These are phyloP conservation scores for Conus canariensis DNA, from an alignment of 2,888 invertebrate species.

Conservation along the genomic window DNA sequence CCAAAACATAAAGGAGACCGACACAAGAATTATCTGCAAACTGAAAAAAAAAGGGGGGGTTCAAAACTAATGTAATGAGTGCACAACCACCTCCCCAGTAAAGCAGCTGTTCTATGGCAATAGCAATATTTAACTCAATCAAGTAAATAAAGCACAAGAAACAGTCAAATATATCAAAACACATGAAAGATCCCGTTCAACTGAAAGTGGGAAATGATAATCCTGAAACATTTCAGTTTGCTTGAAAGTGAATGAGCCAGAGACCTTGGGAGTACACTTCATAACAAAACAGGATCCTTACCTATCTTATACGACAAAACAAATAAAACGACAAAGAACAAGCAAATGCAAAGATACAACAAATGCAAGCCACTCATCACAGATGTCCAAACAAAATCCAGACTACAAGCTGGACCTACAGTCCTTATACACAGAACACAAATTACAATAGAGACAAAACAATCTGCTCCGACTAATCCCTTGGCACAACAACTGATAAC, in stretches of 20 bases:
- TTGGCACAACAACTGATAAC: no score
- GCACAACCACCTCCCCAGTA: conserved; percentile 5
- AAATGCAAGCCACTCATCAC: background rate
- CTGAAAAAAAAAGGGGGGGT: background rate
- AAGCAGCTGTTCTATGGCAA: background rate
- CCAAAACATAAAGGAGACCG: background rate
- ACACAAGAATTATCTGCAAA: background rate
- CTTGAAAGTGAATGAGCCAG: background rate
- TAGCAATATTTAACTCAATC: background rate
- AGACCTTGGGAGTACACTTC: background rate
- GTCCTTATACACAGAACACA: background rate
- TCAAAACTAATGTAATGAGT: background rate
- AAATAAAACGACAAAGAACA: background rate
- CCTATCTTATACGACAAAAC: background rate
- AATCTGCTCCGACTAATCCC: background rate
- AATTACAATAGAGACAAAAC: background rate
- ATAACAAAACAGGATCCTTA: background rate
- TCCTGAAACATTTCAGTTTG: background rate
- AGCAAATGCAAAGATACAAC: background rate
- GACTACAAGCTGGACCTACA: background rate
- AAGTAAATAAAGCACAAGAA: background rate
- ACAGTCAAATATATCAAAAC: background rate
- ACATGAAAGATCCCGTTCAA: background rate
- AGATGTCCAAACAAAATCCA: background rate
- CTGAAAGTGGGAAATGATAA: background rate